Conservation (phyloP, 2,797 vertebrate species). For the Pangasius sanitwongsei region DNA sequence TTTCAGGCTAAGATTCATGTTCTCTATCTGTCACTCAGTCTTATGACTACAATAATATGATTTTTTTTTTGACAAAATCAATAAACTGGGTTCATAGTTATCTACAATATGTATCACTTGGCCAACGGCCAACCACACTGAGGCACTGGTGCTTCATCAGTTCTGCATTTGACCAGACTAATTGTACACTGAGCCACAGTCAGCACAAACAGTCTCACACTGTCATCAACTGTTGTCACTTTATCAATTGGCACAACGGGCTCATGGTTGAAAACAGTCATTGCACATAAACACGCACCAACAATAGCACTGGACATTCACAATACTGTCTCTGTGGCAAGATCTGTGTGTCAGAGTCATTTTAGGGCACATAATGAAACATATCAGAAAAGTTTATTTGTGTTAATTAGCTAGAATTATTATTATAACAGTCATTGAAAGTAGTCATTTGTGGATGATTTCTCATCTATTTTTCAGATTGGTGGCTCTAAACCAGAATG, state of each 20-base stretch:
- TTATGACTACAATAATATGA: constrained; percentile 17
- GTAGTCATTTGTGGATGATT: not conserved
- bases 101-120: constrained; percentile 34
- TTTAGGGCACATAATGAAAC: not conserved
- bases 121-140: constrained; percentile 7
- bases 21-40: constrained; percentile 26
- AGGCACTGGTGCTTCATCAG: constrained; percentile 21
- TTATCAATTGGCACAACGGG: not conserved
- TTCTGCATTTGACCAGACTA: constrained; percentile 11
- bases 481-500: not conserved
- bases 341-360: not conserved
- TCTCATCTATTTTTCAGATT: not conserved
- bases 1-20: not conserved
- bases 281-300: not conserved
- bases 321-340: not conserved
- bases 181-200: constrained; percentile 4
- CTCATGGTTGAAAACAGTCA: not conserved
- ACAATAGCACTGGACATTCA: not conserved
- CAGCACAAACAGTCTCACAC: constrained; percentile 15
- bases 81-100: constrained; percentile 14
- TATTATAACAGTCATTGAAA: not conserved
- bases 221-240: not conserved
- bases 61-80: constrained; percentile 16
- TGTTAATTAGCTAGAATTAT: not conserved
- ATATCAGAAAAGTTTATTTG: not conserved